Evolutionary conservation across 1,140 invertebrate genomes (phyloP).

Genomic region (Melanaphis sacchari): DNA sequence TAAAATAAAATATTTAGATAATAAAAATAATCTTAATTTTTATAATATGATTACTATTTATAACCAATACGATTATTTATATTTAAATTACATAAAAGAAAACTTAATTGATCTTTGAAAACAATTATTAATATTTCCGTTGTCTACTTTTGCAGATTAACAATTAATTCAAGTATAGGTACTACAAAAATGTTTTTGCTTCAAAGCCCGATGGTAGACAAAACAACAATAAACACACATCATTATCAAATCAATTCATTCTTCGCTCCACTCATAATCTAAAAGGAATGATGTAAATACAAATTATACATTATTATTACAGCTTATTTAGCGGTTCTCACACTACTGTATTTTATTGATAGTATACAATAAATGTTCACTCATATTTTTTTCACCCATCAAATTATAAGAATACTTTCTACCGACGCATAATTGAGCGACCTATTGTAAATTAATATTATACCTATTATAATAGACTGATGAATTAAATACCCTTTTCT

Average conservation of each 20-base stretch:
- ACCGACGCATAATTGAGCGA: neutral
- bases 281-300: neutral
- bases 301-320: neutral
- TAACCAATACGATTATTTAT: too few relatives aligned
- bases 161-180: neutral
- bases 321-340: neutral
- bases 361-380: neutral
- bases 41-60: too few relatives aligned
- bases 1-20: too few relatives aligned
- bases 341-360: neutral
- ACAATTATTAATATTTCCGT: neutral
- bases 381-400: neutral
- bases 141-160: neutral
- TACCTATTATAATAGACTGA: slow-evolving; percentile 1
- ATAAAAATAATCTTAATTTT: too few relatives aligned
- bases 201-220: neutral
- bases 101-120: neutral
- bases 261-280: neutral
- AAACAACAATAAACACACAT: neutral
- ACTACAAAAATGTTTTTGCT: neutral
- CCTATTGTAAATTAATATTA: neutral
- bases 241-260: neutral
- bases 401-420: neutral
- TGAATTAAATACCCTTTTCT: neutral
- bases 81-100: too few relatives aligned